These are phyloP conservation scores for Norana najaformis DNA, from an alignment of 2,888 invertebrate species.

Conservation along the genomic window DNA sequence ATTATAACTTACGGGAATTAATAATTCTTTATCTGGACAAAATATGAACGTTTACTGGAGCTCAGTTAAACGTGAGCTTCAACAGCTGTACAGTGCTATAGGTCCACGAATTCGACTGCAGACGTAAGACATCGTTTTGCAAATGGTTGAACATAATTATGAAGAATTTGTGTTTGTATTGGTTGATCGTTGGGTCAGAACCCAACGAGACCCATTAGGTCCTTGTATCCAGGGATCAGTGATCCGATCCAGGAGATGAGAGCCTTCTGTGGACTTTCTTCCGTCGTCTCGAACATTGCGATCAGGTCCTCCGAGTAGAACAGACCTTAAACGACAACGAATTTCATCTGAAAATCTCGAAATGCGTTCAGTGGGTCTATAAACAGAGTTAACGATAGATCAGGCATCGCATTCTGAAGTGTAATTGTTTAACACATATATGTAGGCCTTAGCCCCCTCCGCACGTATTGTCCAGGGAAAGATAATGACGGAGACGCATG, in stretches of 20 bases:
- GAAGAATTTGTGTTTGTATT: not conserved
- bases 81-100: not conserved
- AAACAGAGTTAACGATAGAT: too few relatives aligned
- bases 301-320: constrained; percentile 37
- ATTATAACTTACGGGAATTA: too few relatives aligned
- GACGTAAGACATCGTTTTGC: not conserved
- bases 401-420: too few relatives aligned
- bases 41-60: not conserved
- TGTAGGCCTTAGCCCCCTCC: too few relatives aligned
- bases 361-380: too few relatives aligned
- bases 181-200: not conserved
- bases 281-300: constrained; percentile 20
- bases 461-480: too few relatives aligned
- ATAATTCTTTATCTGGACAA: too few relatives aligned
- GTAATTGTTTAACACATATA: too few relatives aligned
- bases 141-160: not conserved
- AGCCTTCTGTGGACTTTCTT: not conserved
- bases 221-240: constrained; percentile 38
- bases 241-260: constrained; percentile 35
- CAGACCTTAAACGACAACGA: constrained; percentile 25
- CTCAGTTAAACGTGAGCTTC: not conserved
- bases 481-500: too few relatives aligned
- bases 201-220: constrained; percentile 32
- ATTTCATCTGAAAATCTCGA: too few relatives aligned
- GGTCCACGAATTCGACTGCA: not conserved